phyloP scores from a whole-genome alignment of 2,888 invertebrate species.

The Caenorhabditis doughertyi region DNA sequence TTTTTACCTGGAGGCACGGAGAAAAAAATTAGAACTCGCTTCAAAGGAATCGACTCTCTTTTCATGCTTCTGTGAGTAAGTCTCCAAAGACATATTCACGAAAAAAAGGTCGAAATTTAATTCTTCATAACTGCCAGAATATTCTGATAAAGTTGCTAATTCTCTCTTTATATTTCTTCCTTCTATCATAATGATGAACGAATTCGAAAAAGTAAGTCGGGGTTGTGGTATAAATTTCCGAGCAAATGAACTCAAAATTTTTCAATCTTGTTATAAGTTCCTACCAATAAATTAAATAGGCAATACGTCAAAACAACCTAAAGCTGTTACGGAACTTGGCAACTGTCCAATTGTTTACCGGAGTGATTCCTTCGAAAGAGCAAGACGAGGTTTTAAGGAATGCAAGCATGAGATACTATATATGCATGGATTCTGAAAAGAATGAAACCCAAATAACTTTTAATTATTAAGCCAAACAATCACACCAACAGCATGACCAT shows the following conservation, averaged over 20 bases:
- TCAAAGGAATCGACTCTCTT: slow-evolving; percentile 27
- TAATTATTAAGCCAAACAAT: not conserved
- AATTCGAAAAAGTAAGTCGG: slow-evolving; percentile 60
- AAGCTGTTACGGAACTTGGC: slow-evolving; percentile 60
- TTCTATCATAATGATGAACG: slow-evolving; percentile 54
- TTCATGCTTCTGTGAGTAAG: not conserved
- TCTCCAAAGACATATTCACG: not conserved
- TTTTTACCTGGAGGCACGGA: not conserved
- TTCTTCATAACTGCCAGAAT: not conserved
- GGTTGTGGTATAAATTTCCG: no score
- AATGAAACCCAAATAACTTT: not conserved
- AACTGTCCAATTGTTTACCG: slow-evolving; percentile 58
- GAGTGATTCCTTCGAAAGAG: slow-evolving; percentile 42
- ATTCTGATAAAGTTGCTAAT: not conserved
- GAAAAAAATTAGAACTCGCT: slow-evolving; percentile 49
- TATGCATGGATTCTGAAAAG: slow-evolving; percentile 9
- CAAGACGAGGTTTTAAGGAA: slow-evolving; percentile 55
- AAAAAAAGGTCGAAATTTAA: slow-evolving; percentile 18
- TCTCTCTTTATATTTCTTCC: not conserved
- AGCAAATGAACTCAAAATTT: not conserved
- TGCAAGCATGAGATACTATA: no score
- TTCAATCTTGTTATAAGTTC: no score
- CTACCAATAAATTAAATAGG: no score
- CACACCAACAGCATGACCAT: not conserved
- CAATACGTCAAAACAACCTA: slow-evolving; percentile 63